A percentile compares a stretch with the other conserved stretches of the same genome.
phyloP scores from a whole-genome alignment of 2,888 invertebrate species.

The Lepidocyrtinus sp. region DNA sequence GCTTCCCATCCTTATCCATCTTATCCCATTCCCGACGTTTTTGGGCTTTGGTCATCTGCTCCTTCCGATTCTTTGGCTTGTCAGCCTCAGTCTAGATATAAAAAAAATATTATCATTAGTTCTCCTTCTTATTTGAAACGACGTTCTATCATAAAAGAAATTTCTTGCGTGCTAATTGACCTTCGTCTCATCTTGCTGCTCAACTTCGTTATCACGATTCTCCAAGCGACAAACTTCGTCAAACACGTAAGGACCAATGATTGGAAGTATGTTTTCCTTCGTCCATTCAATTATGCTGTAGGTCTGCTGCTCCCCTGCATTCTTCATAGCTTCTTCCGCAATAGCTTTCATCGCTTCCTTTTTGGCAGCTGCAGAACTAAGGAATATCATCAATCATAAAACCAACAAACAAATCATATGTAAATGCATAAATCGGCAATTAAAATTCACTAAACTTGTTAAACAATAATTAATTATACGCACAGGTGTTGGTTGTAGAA shows the following conservation, averaged over 20 bases:
- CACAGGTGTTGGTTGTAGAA: slow-evolving; percentile 96
- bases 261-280: slow-evolving; percentile 84
- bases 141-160: background rate
- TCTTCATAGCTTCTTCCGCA: slow-evolving; percentile 83
- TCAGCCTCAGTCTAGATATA: background rate
- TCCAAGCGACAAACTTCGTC: slow-evolving; percentile 56
- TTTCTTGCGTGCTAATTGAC: background rate
- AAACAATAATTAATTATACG: slow-evolving; percentile 73
- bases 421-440: background rate
- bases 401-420: background rate
- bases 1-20: slow-evolving; percentile 86
- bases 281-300: slow-evolving; percentile 93
- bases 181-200: background rate
- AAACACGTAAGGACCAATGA: slow-evolving; percentile 80
- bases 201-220: slow-evolving; percentile 43
- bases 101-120: background rate
- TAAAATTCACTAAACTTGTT: background rate
- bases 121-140: background rate
- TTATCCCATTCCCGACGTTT: slow-evolving; percentile 91
- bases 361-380: slow-evolving; percentile 81
- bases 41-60: slow-evolving; percentile 92
- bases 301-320: slow-evolving; percentile 93
- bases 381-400: slow-evolving; percentile 53
- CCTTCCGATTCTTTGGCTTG: slow-evolving; percentile 60
- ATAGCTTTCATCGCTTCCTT: slow-evolving; percentile 79